A percentile compares a stretch with the other conserved stretches of the same genome.
These are phyloP conservation scores for Ecdyonurus torrentis DNA, from an alignment of 2,888 invertebrate genomes.

Conservation along the genomic window DNA sequence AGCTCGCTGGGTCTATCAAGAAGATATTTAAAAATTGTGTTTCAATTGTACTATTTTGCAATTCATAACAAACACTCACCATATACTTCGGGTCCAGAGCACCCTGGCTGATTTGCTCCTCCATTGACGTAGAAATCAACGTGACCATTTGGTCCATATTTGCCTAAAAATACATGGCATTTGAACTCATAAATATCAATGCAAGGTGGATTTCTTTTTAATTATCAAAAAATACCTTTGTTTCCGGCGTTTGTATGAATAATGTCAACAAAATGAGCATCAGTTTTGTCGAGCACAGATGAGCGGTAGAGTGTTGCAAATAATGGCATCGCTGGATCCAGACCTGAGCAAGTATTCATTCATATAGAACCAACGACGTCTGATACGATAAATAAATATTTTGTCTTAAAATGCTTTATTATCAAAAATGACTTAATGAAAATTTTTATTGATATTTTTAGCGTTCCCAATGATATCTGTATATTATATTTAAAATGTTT, in stretches of 20 bases:
- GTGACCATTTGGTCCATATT: conserved; percentile 33
- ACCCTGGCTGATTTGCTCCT: conserved; percentile 40
- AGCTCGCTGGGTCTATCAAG: conserved; percentile 32
- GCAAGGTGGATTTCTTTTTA: background rate
- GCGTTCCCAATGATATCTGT: too few relatives aligned
- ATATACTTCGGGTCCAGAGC: conserved; percentile 18
- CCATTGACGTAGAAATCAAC: conserved; percentile 42
- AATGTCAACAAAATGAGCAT: conserved; percentile 44
- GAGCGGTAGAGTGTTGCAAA: conserved; percentile 32
- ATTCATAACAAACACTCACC: background rate
- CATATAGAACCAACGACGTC: too few relatives aligned
- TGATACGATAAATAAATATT: too few relatives aligned
- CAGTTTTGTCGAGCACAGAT: conserved; percentile 34
- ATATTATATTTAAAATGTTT: too few relatives aligned
- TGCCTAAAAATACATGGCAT: conserved; percentile 31
- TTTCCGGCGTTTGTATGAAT: conserved; percentile 39
- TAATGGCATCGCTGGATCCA: conserved; percentile 49
- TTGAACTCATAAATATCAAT: background rate
- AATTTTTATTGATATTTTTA: too few relatives aligned
- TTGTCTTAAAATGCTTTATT: too few relatives aligned
- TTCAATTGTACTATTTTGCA: background rate
- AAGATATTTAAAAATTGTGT: background rate
- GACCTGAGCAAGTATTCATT: too few relatives aligned
- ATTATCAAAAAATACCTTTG: conserved; percentile 1
- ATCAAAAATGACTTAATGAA: too few relatives aligned